Base-by-base conservation (phyloP, 2,888 invertebrate genomes). In the Unio pictorum region DNA sequence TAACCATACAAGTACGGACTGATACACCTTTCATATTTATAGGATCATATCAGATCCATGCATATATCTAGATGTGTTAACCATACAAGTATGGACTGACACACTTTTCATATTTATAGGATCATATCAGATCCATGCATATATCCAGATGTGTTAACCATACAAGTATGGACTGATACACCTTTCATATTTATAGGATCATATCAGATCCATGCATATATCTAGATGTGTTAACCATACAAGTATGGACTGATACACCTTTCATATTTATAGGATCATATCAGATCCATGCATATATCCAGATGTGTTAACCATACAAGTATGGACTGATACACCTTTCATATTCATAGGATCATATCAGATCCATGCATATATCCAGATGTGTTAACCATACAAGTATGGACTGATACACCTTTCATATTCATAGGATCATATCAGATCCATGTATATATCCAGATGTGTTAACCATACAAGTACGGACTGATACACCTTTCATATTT, bases 141-240 rank as follows among this genome's bases (percentile, higher is more conserved):
- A 34, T 54, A 34, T 15, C 34, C 18, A 11, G 18, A n/a, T 57
- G 18, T 28, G 56, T 59, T 23, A 55, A 55, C 28, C 45, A 45
- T 45, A 45, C 15, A 15, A 45, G 8, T 15, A 45, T 45, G 45
- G 15, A 45, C 17, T 56, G 45, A 18, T 55, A 57, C 60, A 23
- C 18, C 23, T 58, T 63, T 34, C 45, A 63, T 60, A 92, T 95
- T 70, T 74, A 23, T 84, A 91, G 89, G 91, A 91, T 81, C 85
- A 23, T 23, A 23, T 23, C 61, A 17, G 30, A 64, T 20, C 20
- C 20, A 8, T n/a, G 17, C n/a, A 18, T 20, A 34, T 54, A 34
- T 15, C 34, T 6, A 11, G 18, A n/a, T 57, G 18, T 28, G 56
- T 59, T 23, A 55, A 55, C 28, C 45, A 45, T 45, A 15, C 15